Conservation (phyloP, 2,113 vertebrate species). For the Macquaria australasica region DNA sequence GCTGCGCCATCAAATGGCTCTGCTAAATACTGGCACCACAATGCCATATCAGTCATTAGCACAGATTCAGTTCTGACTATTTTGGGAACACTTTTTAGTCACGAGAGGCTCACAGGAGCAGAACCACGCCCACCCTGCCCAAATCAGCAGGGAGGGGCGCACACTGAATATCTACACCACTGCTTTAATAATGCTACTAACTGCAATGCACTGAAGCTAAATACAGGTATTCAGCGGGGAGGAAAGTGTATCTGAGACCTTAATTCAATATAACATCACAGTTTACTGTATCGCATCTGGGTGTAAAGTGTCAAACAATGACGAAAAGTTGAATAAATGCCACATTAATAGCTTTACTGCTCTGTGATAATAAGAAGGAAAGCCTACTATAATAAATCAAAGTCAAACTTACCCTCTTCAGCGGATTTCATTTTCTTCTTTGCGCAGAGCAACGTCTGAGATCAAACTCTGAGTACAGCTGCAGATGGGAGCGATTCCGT, state of each 20-base stretch:
- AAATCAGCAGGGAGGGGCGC: conserved; percentile 64
- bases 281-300: neutral
- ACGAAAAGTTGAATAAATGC: neutral
- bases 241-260: neutral
- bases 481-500: conserved; percentile 37
- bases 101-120: conserved; percentile 4
- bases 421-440: conserved; percentile 82
- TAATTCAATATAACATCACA: neutral
- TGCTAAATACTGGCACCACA: conserved; percentile 40
- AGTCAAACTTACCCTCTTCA: conserved; percentile 80
- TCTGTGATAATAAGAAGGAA: neutral
- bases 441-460: conserved; percentile 40
- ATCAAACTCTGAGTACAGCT: conserved; percentile 55
- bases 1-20: neutral
- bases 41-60: conserved; percentile 35
- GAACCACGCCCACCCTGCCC: conserved; percentile 64
- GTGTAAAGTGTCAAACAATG: neutral
- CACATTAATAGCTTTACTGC: neutral
- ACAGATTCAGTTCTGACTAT: conserved; percentile 42
- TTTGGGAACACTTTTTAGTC: conserved; percentile 50
- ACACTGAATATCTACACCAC: neutral
- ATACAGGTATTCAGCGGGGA: neutral
- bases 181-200: conserved; percentile 1
- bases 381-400: neutral
- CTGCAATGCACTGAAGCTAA: neutral